Evolutionary conservation across 2,888 invertebrate genomes (phyloP), one percentile per base, ranked within the genome.

Genomic region (Catotricha subobsoleta): DNA sequence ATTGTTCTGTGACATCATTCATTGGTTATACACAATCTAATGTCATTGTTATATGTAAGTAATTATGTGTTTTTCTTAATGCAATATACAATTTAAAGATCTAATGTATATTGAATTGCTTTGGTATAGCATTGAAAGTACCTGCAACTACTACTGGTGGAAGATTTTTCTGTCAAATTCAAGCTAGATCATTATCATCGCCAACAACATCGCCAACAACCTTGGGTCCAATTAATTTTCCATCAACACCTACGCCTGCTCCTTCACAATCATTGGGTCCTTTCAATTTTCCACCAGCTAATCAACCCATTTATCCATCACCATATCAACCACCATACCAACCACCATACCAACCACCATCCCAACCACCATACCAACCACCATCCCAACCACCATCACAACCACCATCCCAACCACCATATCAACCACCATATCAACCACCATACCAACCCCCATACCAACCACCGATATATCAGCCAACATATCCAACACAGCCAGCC

Each of bases 361-460:
- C 4, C 13, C 34, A n/a, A 15, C 30, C 19, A 19, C 8, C 33
- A 2, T 23, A 25, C 23, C 36, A 36, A 15, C 23, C 3, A n/a
- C 10, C 15, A 4, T 3, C 4, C n/a, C n/a, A 62, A 48, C 64
- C 51, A 3, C 52, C 60, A 13, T 57, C 57, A 10, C 64, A 67
- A 2, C 41, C 52, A 29, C 56, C 59, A 9, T 65, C 68, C 30
- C 56, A 61, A 16, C 46, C 51, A 9, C 38, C 43, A 8, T 39
- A 43, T 8, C 40, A 18, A 16, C 25, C 31, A 13, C 18, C 28
- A 30, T 16, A 30, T 16, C 13, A 30, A 15, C 30, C 13, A 30
- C 5, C 16, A 6, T 30, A 29, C 29, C 10, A n/a, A 28, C n/a
- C 16, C 21, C 35, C 2, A 21, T 6, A 20, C 36, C 36, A n/a